These are phyloP conservation scores for Dunckerocampus dactyliophorus DNA, from an alignment of 2,113 vertebrate species.

Conservation along the genomic window DNA sequence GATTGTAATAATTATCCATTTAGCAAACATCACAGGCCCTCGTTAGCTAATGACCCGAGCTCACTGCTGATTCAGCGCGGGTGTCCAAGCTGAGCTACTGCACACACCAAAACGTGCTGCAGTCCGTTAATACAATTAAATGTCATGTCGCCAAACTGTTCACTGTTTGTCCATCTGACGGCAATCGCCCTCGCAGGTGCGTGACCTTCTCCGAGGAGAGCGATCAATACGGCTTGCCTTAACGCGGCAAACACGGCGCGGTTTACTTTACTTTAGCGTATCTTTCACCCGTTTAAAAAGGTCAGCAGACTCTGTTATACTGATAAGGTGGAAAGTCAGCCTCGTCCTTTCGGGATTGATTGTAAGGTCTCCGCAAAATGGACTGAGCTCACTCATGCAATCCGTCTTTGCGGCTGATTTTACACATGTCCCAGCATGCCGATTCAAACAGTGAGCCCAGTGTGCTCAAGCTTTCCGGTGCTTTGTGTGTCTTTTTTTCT, in stretches of 20 bases:
- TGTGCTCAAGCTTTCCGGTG: slow-evolving; percentile 11
- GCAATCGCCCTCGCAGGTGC: slow-evolving; percentile 57
- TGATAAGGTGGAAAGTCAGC: slow-evolving; percentile 49
- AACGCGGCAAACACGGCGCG: slow-evolving; percentile 58
- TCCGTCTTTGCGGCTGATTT: slow-evolving; percentile 22
- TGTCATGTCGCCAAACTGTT: slow-evolving; percentile 28
- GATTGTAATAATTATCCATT: slow-evolving; percentile 46
- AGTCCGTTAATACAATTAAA: slow-evolving; percentile 15
- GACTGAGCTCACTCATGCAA: slow-evolving; percentile 22
- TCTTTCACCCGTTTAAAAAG: slow-evolving; percentile 68
- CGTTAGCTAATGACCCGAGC: slow-evolving; percentile 46
- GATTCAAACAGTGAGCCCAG: not conserved
- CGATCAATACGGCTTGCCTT: slow-evolving; percentile 60
- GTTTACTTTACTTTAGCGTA: slow-evolving; percentile 64
- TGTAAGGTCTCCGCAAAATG: slow-evolving; percentile 36
- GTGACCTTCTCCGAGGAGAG: slow-evolving; percentile 54
- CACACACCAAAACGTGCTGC: slow-evolving; percentile 4
- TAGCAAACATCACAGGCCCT: slow-evolving; percentile 44
- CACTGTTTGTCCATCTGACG: slow-evolving; percentile 53
- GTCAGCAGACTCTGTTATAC: slow-evolving; percentile 61
- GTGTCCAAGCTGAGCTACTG: slow-evolving; percentile 13
- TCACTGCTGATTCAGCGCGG: slow-evolving; percentile 43
- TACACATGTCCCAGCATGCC: not conserved
- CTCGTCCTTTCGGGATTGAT: slow-evolving; percentile 60
- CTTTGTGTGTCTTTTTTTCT: slow-evolving; percentile 13